Base-by-base conservation (phyloP, 2,888 invertebrate species). In the Pseudolycoriella hygida region DNA sequence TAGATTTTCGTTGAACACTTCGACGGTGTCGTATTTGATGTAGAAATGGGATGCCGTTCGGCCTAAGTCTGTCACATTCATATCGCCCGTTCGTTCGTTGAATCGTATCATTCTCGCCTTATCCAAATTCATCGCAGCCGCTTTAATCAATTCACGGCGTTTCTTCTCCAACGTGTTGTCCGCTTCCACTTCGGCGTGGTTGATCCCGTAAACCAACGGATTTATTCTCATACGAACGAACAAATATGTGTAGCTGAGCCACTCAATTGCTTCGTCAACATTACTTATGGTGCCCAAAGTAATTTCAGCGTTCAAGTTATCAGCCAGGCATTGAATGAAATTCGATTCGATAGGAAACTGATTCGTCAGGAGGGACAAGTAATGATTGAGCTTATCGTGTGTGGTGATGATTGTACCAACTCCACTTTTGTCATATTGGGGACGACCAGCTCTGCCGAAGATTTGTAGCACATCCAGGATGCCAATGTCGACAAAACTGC, bases 291-390 rank as follows among this genome's bases (percentile, higher is more conserved):
- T 97, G n/a, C 98, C 97, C 14, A 96, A 69, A 0, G 89, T 80
- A 44, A 93, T 77, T 81, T 99, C 98, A 20, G 98, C 98, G 68
- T 98, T 99, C 48, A 99, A 73, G 69, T 98, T 96, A 64, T 99
- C 97, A 2, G 87, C 83, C 46, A 99, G 67, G 53, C 85, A 79
- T 56, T 80, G 80, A 48, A 93, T 79, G 57, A 99, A 96, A 66
- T 92, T 92, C 57, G 94, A 94, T 65, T 99, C 98, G 50, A 99
- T 99, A 0, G 98, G 97, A 61, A 89, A 88, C 66, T 97, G 96
- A 59, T 93, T 88, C 2, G 93, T 94, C 59, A 99, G 74, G 43
- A 94, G 71, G 1, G 88, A 86, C 46, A 99, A 70, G 60, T 98
- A 99, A 59, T 93, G 90, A 30, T 86, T 77, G 46, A 99, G 70